Base-by-base conservation (phyloP, 2,888 invertebrate species). In the Drosophila anomalipes region DNA sequence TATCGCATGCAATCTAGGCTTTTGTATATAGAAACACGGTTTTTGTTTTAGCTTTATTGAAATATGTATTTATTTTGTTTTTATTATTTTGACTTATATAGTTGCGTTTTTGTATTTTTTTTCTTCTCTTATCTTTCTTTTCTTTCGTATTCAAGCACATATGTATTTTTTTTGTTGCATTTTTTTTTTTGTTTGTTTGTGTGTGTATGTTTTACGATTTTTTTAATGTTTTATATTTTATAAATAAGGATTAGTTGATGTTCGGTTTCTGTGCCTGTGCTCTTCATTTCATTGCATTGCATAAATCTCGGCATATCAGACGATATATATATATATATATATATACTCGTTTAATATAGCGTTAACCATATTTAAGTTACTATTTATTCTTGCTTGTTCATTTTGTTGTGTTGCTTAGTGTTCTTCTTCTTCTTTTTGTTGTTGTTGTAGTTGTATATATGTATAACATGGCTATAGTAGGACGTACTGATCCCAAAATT, bases 401-500 rank as follows among this genome's bases (percentile, higher is more conserved):
- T 77, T 76, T 75, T 74, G 41, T 78, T 63, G 78, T 81, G 68
- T 72, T 79, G 72, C 79, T 58, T 78, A 75, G 70, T 83, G 77
- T 84, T 77, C 62, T 64, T 71, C 57, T 30, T 80, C 65, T 76
- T 70, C 68, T 78, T 81, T 70, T 71, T 81, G 7, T 75, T 71
- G 71, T 83, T 82, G 76, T 72, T 79, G 70, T 69, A 49, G 39
- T 85, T 84, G 81, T 82, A 75, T 91, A 79, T 91, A 77, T 79
- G 82, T 81, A 88, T 85, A 91, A 92, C 92, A 87, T 90, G 87
- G 87, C 91, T 88, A 91, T 87, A 91, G 86, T 91, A 87, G 91
- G 92, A 91, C 90, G 92, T 89, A 90, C 91, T 91, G 91, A 91
- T 91, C 92, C 92, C 92, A 86, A 91, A 91, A 89, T 89, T 82